Conservation (phyloP, 2,797 vertebrate species). For the Lophura swinhoii region DNA sequence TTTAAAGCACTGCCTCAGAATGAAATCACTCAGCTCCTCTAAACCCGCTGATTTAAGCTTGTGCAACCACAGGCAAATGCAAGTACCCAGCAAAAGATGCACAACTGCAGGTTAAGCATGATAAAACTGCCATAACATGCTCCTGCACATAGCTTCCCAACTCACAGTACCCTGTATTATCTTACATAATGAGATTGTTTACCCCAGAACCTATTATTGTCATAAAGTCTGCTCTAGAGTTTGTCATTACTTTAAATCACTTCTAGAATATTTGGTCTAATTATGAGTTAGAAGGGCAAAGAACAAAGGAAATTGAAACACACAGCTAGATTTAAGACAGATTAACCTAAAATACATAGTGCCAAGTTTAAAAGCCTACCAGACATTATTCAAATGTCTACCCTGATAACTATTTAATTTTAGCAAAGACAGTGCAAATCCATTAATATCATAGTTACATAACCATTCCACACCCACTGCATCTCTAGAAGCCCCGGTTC, state of each 20-base stretch:
- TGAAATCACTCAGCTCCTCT: no score
- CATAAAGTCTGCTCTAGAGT: background rate
- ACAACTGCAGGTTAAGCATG: background rate
- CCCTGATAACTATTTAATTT: background rate
- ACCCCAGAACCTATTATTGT: background rate
- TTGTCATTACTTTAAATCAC: background rate
- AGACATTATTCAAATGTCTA: background rate
- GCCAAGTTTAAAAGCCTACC: background rate
- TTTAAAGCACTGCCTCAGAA: background rate
- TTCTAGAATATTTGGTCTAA: background rate
- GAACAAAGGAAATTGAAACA: background rate
- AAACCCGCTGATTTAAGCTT: no score
- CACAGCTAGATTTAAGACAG: background rate
- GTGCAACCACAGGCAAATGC: rapidly evolving
- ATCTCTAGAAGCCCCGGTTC: rapidly evolving
- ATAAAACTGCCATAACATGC: rapidly evolving
- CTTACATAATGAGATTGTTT: background rate
- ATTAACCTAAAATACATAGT: background rate
- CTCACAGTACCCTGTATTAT: no score
- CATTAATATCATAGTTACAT: background rate
- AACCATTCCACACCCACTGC: background rate
- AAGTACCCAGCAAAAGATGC: rapidly evolving
- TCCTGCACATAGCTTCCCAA: background rate
- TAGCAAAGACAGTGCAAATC: background rate
- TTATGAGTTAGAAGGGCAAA: background rate